These are phyloP conservation scores for Rhabdophis nuchalis DNA, from an alignment of 2,797 vertebrate species.

Conservation along the genomic window DNA sequence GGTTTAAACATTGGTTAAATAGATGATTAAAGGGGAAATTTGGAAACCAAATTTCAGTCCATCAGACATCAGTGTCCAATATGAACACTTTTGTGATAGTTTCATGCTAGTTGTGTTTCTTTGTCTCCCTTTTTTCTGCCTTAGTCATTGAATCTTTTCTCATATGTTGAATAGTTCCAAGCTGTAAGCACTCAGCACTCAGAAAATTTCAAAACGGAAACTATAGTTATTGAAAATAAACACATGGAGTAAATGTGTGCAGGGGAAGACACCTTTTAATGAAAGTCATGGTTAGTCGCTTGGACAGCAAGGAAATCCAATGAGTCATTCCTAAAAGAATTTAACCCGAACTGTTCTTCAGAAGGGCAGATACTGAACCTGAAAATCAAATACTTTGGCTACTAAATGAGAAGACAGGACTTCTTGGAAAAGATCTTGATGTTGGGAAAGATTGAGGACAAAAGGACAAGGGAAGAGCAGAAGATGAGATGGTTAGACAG, in stretches of 20 bases:
- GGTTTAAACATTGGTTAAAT: not conserved
- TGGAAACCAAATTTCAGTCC: not conserved
- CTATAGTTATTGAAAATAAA: not conserved
- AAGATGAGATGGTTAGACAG: not conserved
- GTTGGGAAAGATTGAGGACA: not conserved
- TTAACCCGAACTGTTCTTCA: not conserved
- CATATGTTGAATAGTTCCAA: not conserved
- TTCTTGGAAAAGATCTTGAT: not conserved
- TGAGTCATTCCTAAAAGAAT: not conserved
- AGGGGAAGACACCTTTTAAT: not conserved
- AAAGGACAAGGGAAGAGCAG: not conserved
- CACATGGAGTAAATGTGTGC: not conserved
- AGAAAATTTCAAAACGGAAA: not conserved
- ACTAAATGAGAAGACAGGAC: not conserved
- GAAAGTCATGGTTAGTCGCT: not conserved
- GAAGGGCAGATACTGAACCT: not conserved
- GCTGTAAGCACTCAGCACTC: not conserved
- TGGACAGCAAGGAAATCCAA: not conserved
- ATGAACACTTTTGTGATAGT: not conserved
- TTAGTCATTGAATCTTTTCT: not conserved
- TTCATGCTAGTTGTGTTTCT: not conserved
- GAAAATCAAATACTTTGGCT: not conserved
- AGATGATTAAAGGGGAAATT: not conserved
- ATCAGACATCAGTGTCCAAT: not conserved
- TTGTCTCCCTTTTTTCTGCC: not conserved